These are phyloP conservation scores for Hippocampus zosterae DNA, from an alignment of 2,113 vertebrate genomes.

Conservation along the genomic window DNA sequence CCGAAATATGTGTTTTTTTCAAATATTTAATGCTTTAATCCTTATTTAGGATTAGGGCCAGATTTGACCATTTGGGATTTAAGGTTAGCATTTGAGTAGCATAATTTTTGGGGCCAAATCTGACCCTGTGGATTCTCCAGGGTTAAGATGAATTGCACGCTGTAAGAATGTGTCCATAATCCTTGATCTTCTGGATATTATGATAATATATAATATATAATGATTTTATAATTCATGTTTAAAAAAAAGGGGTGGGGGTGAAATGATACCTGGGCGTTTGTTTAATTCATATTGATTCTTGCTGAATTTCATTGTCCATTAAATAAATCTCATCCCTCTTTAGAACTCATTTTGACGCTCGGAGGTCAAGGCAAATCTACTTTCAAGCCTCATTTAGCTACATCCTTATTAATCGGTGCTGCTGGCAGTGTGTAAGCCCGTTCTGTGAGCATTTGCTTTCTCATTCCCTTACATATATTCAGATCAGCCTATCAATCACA, in stretches of 20 bases:
- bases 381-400: conserved; percentile 58
- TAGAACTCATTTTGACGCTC: conserved; percentile 22
- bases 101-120: no score
- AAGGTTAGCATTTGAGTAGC: no score
- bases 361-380: conserved; percentile 24
- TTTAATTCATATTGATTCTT: neutral
- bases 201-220: no score
- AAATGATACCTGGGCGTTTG: neutral
- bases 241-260: neutral
- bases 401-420: conserved; percentile 55
- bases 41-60: no score
- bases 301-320: conserved; percentile 2
- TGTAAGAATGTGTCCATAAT: no score
- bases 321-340: conserved; percentile 21
- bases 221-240: neutral
- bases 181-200: neutral
- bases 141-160: no score
- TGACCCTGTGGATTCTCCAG: no score
- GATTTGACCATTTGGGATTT: no score
- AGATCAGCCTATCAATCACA: conserved; percentile 7
- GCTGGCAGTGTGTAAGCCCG: conserved; percentile 18
- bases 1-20: no score
- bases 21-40: no score
- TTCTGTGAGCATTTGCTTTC: conserved; percentile 13
- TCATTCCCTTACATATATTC: conserved; percentile 13